Evolutionary conservation across 1,140 invertebrate species (phyloP), one percentile per base, ranked within the genome.

Genomic region (Bombyx mandarina): DNA sequence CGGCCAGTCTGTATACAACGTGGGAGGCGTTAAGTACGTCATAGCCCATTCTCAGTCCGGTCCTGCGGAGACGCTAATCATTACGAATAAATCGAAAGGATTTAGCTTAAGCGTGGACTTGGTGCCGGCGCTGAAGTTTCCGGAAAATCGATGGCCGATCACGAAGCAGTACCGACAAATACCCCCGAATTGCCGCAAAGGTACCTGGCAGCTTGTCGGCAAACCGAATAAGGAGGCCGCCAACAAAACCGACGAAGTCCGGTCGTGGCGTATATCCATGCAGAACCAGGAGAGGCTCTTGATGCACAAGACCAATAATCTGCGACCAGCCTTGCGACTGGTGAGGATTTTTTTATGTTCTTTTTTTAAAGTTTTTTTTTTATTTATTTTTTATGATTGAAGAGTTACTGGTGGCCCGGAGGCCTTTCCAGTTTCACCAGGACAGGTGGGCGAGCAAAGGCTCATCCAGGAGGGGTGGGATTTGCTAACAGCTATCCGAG

Each of bases 31-130:
- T 2, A 4, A 22, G 1, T 81, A 81, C 43, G 62, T 35, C 42
- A 66, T 88, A n/a, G 60, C 44, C 4, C 54, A 62, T 4, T 77
- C 62, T 2, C 77, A 86, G 44, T 75, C 75, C 42, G 89, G 89
- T 1, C 89, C 89, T 5, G 89, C 89, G 0, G 73, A 83, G 57
- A 90, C 88, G 4, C 45, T 89, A 35, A 66, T 57, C 3, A 73
- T 89, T 12, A 6, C 50, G 45, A 59, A 72, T 47, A 18, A 0
- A 1, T 5, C 7, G 0, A 58, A 35, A 8, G 62, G 56, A 5
- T 82, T 82, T 55, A 69, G 60, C 18, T 47, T 89, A 52, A 58
- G 71, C 54, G 73, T 89, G 1, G 89, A 90, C 62, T 61, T 90
- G 10, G 89, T 87, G 49, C 87, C 88, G 6, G 78, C 75, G 3